A percentile compares a stretch with the other conserved stretches of the same genome.
Conservation (phyloP, 23 tunicate species). For the Halocynthia roretzi region DNA sequence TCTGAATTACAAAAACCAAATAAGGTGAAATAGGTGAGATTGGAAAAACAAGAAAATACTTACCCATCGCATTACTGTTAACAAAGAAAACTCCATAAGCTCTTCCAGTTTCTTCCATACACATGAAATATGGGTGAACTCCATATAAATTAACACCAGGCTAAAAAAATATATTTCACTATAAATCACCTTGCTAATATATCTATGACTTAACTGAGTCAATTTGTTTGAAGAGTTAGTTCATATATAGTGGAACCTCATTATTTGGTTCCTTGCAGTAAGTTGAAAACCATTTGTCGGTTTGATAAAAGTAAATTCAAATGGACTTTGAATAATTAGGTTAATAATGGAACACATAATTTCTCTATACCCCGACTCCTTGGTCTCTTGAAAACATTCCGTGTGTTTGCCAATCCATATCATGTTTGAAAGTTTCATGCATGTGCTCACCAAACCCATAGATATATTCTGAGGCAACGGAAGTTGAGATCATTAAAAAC, state of each 20-base stretch:
- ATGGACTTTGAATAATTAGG: neutral
- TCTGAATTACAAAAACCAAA: conserved; percentile 31
- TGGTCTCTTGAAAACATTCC: conserved; percentile 72
- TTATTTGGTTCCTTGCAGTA: too few species aligned
- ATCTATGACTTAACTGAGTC: too few species aligned
- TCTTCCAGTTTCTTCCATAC: conserved; percentile 50
- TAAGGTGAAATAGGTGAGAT: too few species aligned
- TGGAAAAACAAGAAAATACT: too few species aligned
- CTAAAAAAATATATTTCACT: conserved; percentile 16
- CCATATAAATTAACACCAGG: conserved; percentile 85
- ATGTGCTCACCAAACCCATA: conserved; percentile 81
- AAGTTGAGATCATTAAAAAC: conserved; percentile 56
- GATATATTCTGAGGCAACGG: conserved; percentile 32
- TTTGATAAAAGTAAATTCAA: neutral
- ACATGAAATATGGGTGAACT: conserved; percentile 78
- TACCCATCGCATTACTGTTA: conserved; percentile 88
- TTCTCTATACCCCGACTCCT: conserved; percentile 49
- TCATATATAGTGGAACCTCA: too few species aligned
- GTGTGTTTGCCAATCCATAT: conserved; percentile 61
- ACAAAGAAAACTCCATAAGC: conserved; percentile 59
- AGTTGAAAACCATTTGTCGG: too few species aligned
- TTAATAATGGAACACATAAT: neutral
- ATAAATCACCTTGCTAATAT: too few species aligned
- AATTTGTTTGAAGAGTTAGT: too few species aligned
- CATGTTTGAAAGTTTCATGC: conserved; percentile 50